phyloP scores from a whole-genome alignment of 2,888 invertebrate species.

The Eurois occulta region DNA sequence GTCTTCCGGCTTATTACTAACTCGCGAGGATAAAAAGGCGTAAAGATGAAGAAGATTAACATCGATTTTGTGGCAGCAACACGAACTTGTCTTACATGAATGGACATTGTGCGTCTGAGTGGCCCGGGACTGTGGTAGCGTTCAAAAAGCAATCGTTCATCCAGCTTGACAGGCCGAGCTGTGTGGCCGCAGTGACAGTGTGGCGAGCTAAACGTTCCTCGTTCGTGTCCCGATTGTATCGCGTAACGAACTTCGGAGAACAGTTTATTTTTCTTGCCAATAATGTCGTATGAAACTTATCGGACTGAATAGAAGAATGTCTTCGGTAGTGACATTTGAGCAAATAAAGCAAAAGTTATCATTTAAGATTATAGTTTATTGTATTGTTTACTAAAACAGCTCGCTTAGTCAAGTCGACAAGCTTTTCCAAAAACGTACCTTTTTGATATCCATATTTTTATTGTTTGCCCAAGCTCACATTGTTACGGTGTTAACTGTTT shows the following conservation, averaged over 20 bases:
- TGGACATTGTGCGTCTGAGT: slow-evolving; percentile 73
- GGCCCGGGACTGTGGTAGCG: slow-evolving; percentile 67
- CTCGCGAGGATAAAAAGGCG: slow-evolving; percentile 55
- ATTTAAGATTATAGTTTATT: slow-evolving; percentile 1
- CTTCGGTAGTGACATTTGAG: slow-evolving; percentile 3
- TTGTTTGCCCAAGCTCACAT: slow-evolving; percentile 35
- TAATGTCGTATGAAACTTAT: slow-evolving; percentile 42
- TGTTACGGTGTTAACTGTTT: slow-evolving; percentile 55
- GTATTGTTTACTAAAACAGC: background rate
- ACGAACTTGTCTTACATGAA: slow-evolving; percentile 77
- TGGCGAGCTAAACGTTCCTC: slow-evolving; percentile 64
- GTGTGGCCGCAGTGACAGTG: slow-evolving; percentile 73
- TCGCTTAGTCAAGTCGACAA: background rate
- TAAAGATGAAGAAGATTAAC: slow-evolving; percentile 72
- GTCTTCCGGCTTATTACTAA: slow-evolving; percentile 67
- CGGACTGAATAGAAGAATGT: slow-evolving; percentile 23
- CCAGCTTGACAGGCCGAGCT: slow-evolving; percentile 78
- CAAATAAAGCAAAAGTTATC: slow-evolving; percentile 1
- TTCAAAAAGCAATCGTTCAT: slow-evolving; percentile 82
- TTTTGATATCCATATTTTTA: slow-evolving; percentile 40
- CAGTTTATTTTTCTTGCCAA: slow-evolving; percentile 59
- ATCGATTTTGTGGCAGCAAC: slow-evolving; percentile 76
- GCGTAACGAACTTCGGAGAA: slow-evolving; percentile 61
- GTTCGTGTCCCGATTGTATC: slow-evolving; percentile 61
- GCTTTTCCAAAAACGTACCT: slow-evolving; percentile 17